Conservation (phyloP, 1,140 invertebrate genomes). For the Scaptomyza graminum region DNA sequence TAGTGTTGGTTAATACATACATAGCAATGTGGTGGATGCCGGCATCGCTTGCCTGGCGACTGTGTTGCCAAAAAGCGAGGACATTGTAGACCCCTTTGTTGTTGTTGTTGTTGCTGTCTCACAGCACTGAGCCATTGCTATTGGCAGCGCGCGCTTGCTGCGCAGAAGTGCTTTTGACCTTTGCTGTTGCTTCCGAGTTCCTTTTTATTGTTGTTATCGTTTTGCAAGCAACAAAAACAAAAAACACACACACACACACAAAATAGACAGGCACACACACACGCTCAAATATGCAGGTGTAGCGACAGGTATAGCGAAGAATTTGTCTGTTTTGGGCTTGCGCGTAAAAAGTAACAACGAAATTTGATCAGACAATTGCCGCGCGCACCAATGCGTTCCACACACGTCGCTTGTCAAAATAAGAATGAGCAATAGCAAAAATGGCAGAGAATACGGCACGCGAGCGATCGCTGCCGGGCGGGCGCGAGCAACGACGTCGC, state of each 20-base stretch:
- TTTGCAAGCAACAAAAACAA: conserved; percentile 10
- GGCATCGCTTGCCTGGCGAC: conserved; percentile 11
- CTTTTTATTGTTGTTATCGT: not conserved
- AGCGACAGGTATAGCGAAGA: not conserved
- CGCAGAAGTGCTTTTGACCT: conserved; percentile 3
- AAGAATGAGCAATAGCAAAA: conserved; percentile 67
- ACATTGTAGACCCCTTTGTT: conserved; percentile 34
- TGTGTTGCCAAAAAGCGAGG: conserved; percentile 27
- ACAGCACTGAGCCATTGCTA: conserved; percentile 61
- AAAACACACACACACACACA: not conserved
- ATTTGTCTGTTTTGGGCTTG: not conserved
- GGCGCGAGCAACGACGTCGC: conserved; percentile 18
- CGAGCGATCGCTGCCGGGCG: conserved; percentile 61
- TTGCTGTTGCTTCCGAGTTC: conserved; percentile 3
- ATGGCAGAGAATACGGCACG: conserved; percentile 57
- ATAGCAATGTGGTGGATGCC: conserved; percentile 27
- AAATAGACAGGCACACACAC: not conserved
- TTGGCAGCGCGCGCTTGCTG: conserved; percentile 19
- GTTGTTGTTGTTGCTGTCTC: conserved; percentile 58
- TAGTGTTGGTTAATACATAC: conserved; percentile 40
- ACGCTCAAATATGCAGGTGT: conserved; percentile 6
- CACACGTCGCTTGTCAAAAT: conserved; percentile 73
- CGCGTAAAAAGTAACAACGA: conserved; percentile 47
- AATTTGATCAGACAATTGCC: conserved; percentile 35
- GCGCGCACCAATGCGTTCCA: conserved; percentile 61